Conservation (phyloP, 2,113 vertebrate genomes). For the Lagopus leucura region DNA sequence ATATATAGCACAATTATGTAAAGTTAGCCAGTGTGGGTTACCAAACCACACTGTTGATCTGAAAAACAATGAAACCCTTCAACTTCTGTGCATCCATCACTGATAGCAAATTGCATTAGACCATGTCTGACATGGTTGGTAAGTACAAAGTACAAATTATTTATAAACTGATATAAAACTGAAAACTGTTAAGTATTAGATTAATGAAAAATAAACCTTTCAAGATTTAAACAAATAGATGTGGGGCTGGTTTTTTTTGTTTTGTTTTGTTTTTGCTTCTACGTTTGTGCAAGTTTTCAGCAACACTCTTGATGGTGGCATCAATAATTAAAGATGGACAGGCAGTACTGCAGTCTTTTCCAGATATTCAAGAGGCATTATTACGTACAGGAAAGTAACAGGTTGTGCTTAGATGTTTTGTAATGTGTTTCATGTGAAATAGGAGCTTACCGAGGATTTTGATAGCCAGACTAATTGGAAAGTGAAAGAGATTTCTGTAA, state of each 20-base stretch:
- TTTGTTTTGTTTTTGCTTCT: neutral
- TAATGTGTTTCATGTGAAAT: neutral
- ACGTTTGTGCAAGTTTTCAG: neutral
- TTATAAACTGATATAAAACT: neutral
- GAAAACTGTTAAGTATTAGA: neutral
- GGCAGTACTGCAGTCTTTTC: neutral
- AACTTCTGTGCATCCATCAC: neutral
- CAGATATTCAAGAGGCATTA: neutral
- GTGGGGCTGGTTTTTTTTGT: too few species aligned
- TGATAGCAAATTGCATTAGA: neutral
- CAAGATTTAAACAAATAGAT: neutral
- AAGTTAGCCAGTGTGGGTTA: neutral
- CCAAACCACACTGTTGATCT: neutral
- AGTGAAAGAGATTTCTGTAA: fast-evolving
- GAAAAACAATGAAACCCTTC: neutral
- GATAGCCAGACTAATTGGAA: neutral
- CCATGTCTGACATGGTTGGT: neutral
- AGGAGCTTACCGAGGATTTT: neutral
- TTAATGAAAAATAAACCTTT: neutral
- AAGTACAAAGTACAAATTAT: neutral
- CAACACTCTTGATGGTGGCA: neutral
- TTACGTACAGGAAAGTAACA: neutral
- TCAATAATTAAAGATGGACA: neutral
- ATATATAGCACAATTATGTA: neutral
- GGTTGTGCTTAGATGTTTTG: neutral